Base-by-base conservation (phyloP, 1,140 invertebrate species). In the Eumeta japonica region DNA sequence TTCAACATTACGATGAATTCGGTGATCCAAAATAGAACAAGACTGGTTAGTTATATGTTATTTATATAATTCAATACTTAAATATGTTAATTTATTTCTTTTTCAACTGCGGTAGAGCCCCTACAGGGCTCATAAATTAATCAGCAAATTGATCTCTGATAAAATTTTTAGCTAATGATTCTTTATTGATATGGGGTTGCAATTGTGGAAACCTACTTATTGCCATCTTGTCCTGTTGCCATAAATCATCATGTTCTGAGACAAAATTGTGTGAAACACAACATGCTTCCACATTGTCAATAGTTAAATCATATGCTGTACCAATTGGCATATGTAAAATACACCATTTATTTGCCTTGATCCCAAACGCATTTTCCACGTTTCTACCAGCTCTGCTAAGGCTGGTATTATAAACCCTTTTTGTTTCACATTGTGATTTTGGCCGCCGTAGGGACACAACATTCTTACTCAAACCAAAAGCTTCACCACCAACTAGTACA, bases 401-500 rank as follows among this genome's bases (percentile, higher is more conserved):
- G 37, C 74, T 41, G 50, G 75, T 76, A 49, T 79, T 76, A 39
- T 62, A 76, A 39, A 72, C n/a, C n/a, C 51, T 28, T 47, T 52
- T 40, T 66, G 40, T 35, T 55, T 42, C 16, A 52, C 19, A 38
- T 48, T 48, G 9, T 73, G 28, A 46, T 45, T 37, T 39, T 35
- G 47, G 11, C 46, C 42, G 18, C 60, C 46, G 43, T 66, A 80
- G 45, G 73, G 76, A 30, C 62, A 64, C 57, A 46, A 79, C 28
- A 40, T 67, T 59, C 5, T 48, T 39, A 19, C 37, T 51, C 37
- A 79, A 39, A 15, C 58, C 56, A 58, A 78, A 79, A 36, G 71
- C 70, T 42, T 78, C 72, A 58, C 79, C 75, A 16, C 62, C 77
- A 24, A 78, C 56, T 43, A 78, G 36, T 16, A 67, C 46, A 43